Evolutionary conservation across 1,140 invertebrate species (phyloP), one percentile per base, ranked within the genome.

Genomic region (Cepaea nemoralis): DNA sequence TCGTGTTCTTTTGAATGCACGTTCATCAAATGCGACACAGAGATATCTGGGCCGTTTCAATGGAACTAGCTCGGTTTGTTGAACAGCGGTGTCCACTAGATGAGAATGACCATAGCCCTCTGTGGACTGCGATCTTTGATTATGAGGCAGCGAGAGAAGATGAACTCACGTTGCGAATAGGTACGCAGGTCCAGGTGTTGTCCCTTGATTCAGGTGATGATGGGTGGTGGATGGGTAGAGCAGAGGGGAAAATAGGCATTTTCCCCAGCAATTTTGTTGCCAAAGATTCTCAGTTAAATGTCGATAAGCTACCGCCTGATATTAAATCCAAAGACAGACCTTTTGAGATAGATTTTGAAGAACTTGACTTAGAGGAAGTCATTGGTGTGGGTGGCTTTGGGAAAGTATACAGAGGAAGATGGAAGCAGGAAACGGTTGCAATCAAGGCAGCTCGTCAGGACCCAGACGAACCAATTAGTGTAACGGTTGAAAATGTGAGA

Each of bases 331-430:
- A 84, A 19, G 89, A 94, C 63, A 94, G 96, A 88, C 96, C 97
- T 19, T 94, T 95, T 77, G 94, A 97, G 90, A 97, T 99, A 81
- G 94, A 95, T 83, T 98, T 96, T 92, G 92, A 93, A 69, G 96
- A 98, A 89, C 92, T 99, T 42, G 94, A 96, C 83, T 92, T 99
- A 55, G 95, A 97, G 91, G 97, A 98, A 92, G 95, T 98, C 0
- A 98, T 99, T 87, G 97, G 97, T 71, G 96, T 97, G n/a, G 97
- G 97, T 82, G 97, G 97, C 48, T 99, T 99, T 91, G 97, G 97
- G 19, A 98, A 98, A 93, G 97, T 99, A 78, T 95, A 94, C 83
- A 94, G 96, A 81, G 97, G 96, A 33, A 94, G 94, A 86, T 98
- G 96, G 94, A 93, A 94, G 67, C 85, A 90, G 66, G 94, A 95